Percentiles rank a stretch among this genome's conserved stretches.
These are phyloP conservation scores for Eutolmus rufibarbis DNA, from an alignment of 2,888 invertebrate species.

Conservation along the genomic window DNA sequence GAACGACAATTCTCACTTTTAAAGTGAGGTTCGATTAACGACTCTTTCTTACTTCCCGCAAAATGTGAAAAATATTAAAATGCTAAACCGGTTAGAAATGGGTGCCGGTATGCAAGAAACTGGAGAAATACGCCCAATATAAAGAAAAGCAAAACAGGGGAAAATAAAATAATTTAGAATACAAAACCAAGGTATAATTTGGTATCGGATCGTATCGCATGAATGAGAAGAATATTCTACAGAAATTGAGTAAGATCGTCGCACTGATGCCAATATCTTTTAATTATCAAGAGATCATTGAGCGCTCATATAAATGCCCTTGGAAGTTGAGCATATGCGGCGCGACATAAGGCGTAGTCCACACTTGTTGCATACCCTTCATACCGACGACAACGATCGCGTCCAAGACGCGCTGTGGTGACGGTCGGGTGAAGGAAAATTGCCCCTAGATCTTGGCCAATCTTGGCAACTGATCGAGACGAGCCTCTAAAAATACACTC, in stretches of 20 bases:
- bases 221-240: neutral
- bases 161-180: neutral
- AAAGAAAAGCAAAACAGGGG: neutral
- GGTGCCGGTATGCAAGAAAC: neutral
- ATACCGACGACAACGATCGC: neutral
- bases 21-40: neutral
- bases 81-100: neutral
- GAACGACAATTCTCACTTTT: neutral
- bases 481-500: slow-evolving; percentile 27
- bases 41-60: neutral
- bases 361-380: neutral
- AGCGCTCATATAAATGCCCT: neutral
- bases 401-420: neutral
- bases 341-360: neutral
- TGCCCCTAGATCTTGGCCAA: neutral
- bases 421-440: neutral
- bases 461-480: slow-evolving; percentile 14
- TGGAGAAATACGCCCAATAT: neutral
- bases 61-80: neutral
- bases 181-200: neutral
- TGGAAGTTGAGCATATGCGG: neutral
- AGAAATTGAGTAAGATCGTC: neutral
- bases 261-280: neutral
- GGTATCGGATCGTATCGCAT: neutral
- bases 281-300: neutral